Base-by-base conservation (phyloP, 2,888 invertebrate species). In the Campoletis raptor region DNA sequence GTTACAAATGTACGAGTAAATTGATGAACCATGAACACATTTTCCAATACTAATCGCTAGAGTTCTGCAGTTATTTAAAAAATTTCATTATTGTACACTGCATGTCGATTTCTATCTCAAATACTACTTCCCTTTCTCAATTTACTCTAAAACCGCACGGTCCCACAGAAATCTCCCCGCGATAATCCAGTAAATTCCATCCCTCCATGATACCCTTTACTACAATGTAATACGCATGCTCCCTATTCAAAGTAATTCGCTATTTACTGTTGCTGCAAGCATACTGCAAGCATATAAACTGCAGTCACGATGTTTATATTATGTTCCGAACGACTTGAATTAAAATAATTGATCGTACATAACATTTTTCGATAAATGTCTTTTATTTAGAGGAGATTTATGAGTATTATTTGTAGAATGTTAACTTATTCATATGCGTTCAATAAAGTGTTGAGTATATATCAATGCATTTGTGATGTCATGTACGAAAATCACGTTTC, bases 171-270 rank as follows among this genome's bases (percentile, higher is more conserved):
- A 67, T 67, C 77, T 67, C 78, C 73, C 78, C 30, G 24, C 48
- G 81, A 66, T 57, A 74, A 82, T 82, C 78, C 67, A 61, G 78
- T 74, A 42, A 85, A 79, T 82, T 81, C 74, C 78, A 69, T 77
- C 78, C 57, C 78, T 40, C 78, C 30, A 61, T 81, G 48, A 85
- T 78, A 36, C 73, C 67, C 48, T 78, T 81, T 48, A 82, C 78
- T 74, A 45, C 52, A 72, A 52, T 12, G 37, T 37, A n/a, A 69
- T 80, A 67, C 42, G 42, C 36, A 69, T 81, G 69, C 69, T 78
- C 73, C 45, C 36, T 45, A 67, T 83, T 70, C 54, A 45, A 74
- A 66, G 83, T 81, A 73, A 83, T 86, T 86, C 73, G 64, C 12
- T 61, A 73, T 74, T 67, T 67, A 52, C 72, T 54, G 64, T 70